A percentile compares a stretch with the other conserved stretches of the same genome.
phyloP scores from a whole-genome alignment of 2,888 invertebrate genomes.

The Lamellibrachia columna region DNA sequence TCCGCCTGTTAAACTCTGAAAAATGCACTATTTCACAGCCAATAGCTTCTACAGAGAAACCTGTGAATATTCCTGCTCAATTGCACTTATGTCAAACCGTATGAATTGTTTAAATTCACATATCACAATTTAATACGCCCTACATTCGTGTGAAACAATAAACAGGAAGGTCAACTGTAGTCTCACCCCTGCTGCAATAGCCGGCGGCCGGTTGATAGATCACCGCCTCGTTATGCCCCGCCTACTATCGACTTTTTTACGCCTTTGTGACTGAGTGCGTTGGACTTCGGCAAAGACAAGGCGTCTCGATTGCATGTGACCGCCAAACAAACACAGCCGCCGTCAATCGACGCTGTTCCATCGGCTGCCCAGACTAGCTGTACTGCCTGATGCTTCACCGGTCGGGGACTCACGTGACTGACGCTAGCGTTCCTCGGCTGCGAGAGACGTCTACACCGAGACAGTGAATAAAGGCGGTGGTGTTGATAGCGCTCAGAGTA shows the following conservation, averaged over 20 bases:
- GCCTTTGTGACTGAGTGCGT: not conserved
- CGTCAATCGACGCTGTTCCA: not conserved
- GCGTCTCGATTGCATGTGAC: not conserved
- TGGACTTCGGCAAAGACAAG: not conserved
- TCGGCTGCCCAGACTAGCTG: not conserved
- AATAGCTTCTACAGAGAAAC: too few relatives aligned
- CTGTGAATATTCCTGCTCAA: too few relatives aligned
- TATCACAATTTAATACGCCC: too few relatives aligned
- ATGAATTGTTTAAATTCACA: too few relatives aligned
- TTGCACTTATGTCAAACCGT: too few relatives aligned
- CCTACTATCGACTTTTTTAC: not conserved
- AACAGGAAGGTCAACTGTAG: not conserved
- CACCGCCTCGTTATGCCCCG: not conserved
- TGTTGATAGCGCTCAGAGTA: not conserved
- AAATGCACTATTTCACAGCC: too few relatives aligned
- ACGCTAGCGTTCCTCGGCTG: not conserved
- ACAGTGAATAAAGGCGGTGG: not conserved
- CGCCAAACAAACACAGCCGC: not conserved
- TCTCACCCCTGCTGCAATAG: not conserved
- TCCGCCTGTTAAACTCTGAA: too few relatives aligned
- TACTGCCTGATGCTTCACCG: not conserved
- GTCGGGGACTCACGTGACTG: not conserved
- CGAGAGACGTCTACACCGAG: not conserved
- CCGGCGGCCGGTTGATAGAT: not conserved
- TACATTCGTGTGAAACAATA: too few relatives aligned